Conservation (phyloP, 2,113 vertebrate species). For the Semnopithecus entellus region DNA sequence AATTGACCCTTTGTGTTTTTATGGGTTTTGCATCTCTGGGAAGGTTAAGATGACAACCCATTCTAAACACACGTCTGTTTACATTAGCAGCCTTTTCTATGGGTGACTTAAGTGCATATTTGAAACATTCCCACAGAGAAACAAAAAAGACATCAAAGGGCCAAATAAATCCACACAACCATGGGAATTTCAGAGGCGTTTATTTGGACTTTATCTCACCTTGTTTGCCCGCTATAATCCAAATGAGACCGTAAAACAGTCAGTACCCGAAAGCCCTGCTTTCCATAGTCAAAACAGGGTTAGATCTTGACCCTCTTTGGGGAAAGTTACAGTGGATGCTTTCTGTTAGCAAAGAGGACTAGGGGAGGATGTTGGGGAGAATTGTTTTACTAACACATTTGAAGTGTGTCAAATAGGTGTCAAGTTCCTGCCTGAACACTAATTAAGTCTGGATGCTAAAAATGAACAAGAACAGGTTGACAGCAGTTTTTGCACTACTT, state of each 20-base stretch:
- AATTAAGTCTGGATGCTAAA: conserved; percentile 20
- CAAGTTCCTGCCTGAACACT: conserved; percentile 46
- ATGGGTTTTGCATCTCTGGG: conserved; percentile 61
- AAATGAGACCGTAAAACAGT: conserved; percentile 53
- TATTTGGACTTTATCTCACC: conserved; percentile 63
- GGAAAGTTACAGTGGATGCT: not conserved
- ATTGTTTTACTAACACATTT: conserved; percentile 49
- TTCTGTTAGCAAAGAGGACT: not conserved
- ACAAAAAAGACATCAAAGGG: conserved; percentile 68
- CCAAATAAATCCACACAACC: conserved; percentile 57
- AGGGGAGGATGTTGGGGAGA: not conserved
- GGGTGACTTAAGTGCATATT: conserved; percentile 70
- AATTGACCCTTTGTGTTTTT: conserved; percentile 64
- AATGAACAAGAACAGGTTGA: conserved; percentile 6
- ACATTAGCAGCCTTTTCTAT: conserved; percentile 63
- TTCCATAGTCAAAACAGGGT: not conserved
- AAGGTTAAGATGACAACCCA: conserved; percentile 67
- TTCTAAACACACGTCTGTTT: conserved; percentile 68
- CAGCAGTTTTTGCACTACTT: conserved; percentile 26
- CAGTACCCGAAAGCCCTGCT: not conserved
- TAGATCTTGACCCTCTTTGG: not conserved
- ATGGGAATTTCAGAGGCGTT: conserved; percentile 53
- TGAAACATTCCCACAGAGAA: conserved; percentile 71
- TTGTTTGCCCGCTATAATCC: conserved; percentile 51
- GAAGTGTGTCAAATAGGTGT: conserved; percentile 49